These are phyloP conservation scores for Entelurus aequoreus DNA, from an alignment of 2,113 vertebrate species.

Conservation along the genomic window DNA sequence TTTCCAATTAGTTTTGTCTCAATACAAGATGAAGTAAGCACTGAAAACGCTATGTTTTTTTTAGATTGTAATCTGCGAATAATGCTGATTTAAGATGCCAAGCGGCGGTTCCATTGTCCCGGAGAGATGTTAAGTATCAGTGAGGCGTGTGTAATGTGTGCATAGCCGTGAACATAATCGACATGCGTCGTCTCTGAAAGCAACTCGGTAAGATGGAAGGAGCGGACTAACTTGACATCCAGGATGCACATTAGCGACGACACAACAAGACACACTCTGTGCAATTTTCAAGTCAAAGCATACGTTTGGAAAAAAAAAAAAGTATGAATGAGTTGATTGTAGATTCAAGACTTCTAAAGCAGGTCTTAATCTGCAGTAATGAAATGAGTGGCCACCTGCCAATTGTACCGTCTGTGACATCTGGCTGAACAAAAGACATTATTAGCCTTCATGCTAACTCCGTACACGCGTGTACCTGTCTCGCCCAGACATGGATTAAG, in stretches of 20 bases:
- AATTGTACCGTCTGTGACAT: slow-evolving; percentile 61
- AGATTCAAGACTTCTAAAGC: background rate
- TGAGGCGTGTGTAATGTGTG: slow-evolving; percentile 49
- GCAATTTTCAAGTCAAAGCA: too few species aligned
- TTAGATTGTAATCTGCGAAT: background rate
- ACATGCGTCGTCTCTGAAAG: slow-evolving; percentile 22
- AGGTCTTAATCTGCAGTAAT: slow-evolving; percentile 65
- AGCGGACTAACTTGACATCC: background rate
- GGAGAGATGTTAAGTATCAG: slow-evolving; percentile 24
- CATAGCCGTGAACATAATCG: slow-evolving; percentile 46
- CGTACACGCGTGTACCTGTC: slow-evolving; percentile 40
- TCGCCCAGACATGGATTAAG: slow-evolving; percentile 61
- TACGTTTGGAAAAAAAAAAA: too few species aligned
- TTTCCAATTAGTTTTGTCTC: too few species aligned
- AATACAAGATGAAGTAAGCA: background rate
- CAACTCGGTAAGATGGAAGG: background rate
- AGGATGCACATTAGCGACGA: background rate
- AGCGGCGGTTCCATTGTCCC: slow-evolving; percentile 20
- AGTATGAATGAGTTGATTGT: too few species aligned
- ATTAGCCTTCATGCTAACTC: slow-evolving; percentile 35
- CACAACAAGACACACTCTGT: background rate
- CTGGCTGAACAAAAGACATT: slow-evolving; percentile 72
- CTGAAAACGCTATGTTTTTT: background rate
- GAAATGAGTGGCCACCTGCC: slow-evolving; percentile 73
- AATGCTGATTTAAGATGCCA: background rate